These are phyloP conservation scores for Heliconius cydno DNA, from an alignment of 2,888 invertebrate genomes.

Conservation along the genomic window DNA sequence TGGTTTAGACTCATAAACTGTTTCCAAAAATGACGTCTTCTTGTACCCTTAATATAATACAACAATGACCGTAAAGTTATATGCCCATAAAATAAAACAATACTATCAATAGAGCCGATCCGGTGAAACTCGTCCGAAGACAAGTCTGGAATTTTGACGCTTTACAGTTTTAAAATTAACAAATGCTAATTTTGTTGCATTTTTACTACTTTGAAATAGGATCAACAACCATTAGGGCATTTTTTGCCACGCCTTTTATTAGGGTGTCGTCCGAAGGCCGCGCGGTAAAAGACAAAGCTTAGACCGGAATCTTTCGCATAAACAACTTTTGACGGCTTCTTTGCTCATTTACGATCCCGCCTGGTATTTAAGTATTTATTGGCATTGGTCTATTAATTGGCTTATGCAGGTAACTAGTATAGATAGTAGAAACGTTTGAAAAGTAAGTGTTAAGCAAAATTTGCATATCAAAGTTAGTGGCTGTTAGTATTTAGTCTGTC, in stretches of 20 bases:
- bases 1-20: constrained; percentile 32
- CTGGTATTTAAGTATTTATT: constrained; percentile 30
- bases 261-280: constrained; percentile 81
- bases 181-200: constrained; percentile 83
- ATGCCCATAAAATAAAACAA: constrained; percentile 76
- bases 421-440: not conserved
- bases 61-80: constrained; percentile 61
- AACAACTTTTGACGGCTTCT: constrained; percentile 80
- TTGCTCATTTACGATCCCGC: constrained; percentile 66
- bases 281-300: constrained; percentile 79
- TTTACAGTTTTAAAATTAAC: constrained; percentile 73
- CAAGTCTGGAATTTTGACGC: constrained; percentile 62
- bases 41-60: constrained; percentile 53
- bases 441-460: no score
- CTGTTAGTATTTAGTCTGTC: no score
- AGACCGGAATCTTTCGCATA: constrained; percentile 78
- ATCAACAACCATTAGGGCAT: constrained; percentile 77
- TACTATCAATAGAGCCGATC: constrained; percentile 59
- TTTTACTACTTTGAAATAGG: constrained; percentile 80
- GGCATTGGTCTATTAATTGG: constrained; percentile 11
- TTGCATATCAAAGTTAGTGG: no score
- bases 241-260: constrained; percentile 83
- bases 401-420: not conserved
- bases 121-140: constrained; percentile 59
- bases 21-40: constrained; percentile 47